Evolutionary conservation across 2,888 invertebrate species (phyloP).

Genomic region (Hirtodrosophila confusa): DNA sequence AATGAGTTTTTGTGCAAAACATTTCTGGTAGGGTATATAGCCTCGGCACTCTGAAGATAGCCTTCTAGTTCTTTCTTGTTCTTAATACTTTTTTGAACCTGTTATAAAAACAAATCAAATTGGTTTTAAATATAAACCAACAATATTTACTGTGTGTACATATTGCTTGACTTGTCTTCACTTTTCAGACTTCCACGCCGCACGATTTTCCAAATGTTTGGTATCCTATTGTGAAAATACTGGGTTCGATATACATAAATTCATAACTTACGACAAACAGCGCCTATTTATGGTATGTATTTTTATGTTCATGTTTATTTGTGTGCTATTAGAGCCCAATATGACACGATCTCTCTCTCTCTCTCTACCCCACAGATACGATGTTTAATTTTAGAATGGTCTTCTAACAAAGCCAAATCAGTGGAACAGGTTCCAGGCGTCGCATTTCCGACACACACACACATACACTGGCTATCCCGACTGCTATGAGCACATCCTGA

Average conservation of each 20-base stretch:
- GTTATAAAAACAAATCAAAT: no score
- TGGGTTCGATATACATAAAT: constrained; percentile 1
- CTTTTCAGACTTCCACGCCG: not conserved
- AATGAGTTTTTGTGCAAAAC: no score
- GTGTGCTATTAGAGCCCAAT: constrained; percentile 55
- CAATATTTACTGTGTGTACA: not conserved
- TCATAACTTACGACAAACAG: constrained; percentile 23
- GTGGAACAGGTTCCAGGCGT: constrained; percentile 65
- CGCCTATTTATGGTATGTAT: constrained; percentile 24
- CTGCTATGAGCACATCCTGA: constrained; percentile 35
- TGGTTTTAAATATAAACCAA: no score
- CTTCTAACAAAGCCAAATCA: constrained; percentile 52
- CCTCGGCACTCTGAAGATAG: no score
- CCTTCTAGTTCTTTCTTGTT: no score
- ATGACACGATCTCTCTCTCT: constrained; percentile 42
- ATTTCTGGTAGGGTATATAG: no score
- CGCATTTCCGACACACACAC: constrained; percentile 44
- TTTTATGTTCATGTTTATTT: constrained; percentile 58
- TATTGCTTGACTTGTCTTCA: not conserved
- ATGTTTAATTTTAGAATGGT: constrained; percentile 61
- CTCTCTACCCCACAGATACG: constrained; percentile 41
- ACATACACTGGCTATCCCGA: not conserved
- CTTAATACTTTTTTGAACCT: no score
- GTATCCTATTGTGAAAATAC: constrained; percentile 5
- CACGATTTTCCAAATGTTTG: not conserved